These are phyloP conservation scores for Lytechinus pictus DNA, from an alignment of 35 echinoderm and acorn worm genomes.

Conservation along the genomic window DNA sequence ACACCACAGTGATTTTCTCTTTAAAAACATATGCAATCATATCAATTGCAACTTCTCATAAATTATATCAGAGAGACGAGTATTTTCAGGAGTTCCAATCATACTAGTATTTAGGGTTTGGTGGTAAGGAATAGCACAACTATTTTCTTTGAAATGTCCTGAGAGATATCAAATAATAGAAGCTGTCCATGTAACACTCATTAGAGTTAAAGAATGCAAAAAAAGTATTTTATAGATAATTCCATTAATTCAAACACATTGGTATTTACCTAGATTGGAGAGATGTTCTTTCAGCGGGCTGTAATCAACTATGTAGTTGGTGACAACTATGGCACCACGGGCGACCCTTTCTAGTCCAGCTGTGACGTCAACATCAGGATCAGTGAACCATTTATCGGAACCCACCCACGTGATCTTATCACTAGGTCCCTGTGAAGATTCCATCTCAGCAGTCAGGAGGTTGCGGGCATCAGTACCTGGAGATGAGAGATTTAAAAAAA, in stretches of 20 bases:
- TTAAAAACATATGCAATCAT: too few relatives aligned
- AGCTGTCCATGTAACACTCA: too few relatives aligned
- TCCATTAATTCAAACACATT: not conserved
- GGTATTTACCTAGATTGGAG: not conserved
- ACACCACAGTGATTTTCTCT: too few relatives aligned
- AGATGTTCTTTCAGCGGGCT: not conserved
- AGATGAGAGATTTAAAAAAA: too few relatives aligned
- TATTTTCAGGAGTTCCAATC: too few relatives aligned
- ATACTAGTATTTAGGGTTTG: too few relatives aligned
- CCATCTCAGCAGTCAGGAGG: slow-evolving; percentile 34
- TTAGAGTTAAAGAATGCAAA: not conserved
- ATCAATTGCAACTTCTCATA: too few relatives aligned
- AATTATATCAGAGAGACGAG: too few relatives aligned
- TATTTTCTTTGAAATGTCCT: too few relatives aligned
- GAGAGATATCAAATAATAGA: too few relatives aligned
- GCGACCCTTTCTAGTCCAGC: not conserved
- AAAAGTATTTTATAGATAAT: not conserved
- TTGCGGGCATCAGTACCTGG: slow-evolving; percentile 31
- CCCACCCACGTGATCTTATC: slow-evolving; percentile 52
- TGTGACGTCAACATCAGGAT: slow-evolving; percentile 43
- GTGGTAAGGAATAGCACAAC: too few relatives aligned
- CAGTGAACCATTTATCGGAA: slow-evolving; percentile 48
- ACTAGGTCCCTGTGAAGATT: not conserved
- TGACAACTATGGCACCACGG: slow-evolving; percentile 36
- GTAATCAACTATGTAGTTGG: slow-evolving; percentile 22